Base-by-base conservation (phyloP, 2,797 vertebrate species). In the Cirrhinus molitorella region DNA sequence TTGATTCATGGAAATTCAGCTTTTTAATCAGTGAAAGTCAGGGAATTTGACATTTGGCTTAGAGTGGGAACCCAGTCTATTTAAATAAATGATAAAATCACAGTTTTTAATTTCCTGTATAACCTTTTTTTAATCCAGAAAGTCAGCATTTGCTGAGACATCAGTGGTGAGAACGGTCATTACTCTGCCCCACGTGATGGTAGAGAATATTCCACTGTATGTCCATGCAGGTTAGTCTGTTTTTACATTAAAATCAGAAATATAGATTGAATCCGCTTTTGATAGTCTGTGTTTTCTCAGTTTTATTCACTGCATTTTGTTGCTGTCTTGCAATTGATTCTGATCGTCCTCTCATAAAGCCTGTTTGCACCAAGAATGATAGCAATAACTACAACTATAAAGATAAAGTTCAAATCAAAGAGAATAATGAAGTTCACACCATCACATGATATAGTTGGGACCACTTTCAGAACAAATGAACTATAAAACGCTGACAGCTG, bases 171-270 rank as follows among this genome's bases (percentile, higher is more conserved):
- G 93, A 70, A 98, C 97, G 0, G 83, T 94, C 59, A 91, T 98
- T 87, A 96, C 94, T 5, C 95, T 99, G 28, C 97, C 98, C 0
- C 97, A 98, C 12, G 94, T 99, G 88, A 94, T 96, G 80, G 94
- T 97, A 76, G 98, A 99, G 89, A 94, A 91, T 63, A 95, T 99
- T 88, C 97, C 98, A 19, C 95, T 99, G 63, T 98, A 99, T n/a
- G 95, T 99, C 83, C 96, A 96, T 7, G 96, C 98, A 92, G 98
- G 98, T 99, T 91, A 90, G 94, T 89, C 43, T 8, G 21, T 34
- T 53, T 73, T 34, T 51, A 19, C 12, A 14, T 34, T 72, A 2
- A 51, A 72, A n/a, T 73, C 6, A 14, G 19, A 34, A 6, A 16
- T 71, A 16, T 11, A 23, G 2, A 21, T 19, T 21, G 9, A 83